phyloP scores from a whole-genome alignment of 2,113 vertebrate species.

The Notechis scutatus region DNA sequence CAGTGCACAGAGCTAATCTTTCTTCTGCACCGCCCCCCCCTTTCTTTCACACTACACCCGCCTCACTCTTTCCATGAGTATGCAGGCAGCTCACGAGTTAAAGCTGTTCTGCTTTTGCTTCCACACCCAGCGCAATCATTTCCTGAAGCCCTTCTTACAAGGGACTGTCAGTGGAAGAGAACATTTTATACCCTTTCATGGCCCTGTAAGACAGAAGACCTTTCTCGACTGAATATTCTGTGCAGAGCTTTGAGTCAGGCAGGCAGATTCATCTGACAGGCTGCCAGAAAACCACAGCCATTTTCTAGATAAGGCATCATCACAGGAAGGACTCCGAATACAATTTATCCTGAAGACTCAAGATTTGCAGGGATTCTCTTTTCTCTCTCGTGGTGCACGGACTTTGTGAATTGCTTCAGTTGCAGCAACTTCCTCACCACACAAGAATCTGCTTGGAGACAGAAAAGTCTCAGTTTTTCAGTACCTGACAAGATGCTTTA shows the following conservation, averaged over 20 bases:
- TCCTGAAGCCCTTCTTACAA: conserved; percentile 62
- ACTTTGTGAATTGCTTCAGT: background rate
- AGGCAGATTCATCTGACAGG: conserved; percentile 19
- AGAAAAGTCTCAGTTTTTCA: conserved; percentile 34
- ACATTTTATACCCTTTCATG: conserved; percentile 54
- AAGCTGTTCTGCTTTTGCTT: conserved; percentile 56
- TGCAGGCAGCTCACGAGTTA: conserved; percentile 55
- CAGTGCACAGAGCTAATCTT: background rate
- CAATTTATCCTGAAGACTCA: background rate
- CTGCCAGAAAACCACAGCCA: conserved; percentile 32
- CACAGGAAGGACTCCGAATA: background rate
- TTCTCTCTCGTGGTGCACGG: background rate
- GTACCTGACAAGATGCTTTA: conserved; percentile 20
- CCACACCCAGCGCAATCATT: conserved; percentile 67
- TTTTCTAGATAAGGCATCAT: conserved; percentile 6
- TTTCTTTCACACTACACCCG: conserved; percentile 49
- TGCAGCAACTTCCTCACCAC: background rate
- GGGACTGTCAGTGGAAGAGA: conserved; percentile 50
- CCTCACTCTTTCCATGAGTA: conserved; percentile 48
- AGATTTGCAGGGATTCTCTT: background rate
- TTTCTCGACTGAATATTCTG: conserved; percentile 37
- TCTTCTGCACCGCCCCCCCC: too few relatives aligned
- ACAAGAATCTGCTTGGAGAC: conserved; percentile 16
- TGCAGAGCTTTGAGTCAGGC: background rate
- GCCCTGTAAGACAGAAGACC: conserved; percentile 43